These are phyloP conservation scores for Brachionus calyciflorus DNA, from an alignment of 1,140 invertebrate species.

Conservation along the genomic window DNA sequence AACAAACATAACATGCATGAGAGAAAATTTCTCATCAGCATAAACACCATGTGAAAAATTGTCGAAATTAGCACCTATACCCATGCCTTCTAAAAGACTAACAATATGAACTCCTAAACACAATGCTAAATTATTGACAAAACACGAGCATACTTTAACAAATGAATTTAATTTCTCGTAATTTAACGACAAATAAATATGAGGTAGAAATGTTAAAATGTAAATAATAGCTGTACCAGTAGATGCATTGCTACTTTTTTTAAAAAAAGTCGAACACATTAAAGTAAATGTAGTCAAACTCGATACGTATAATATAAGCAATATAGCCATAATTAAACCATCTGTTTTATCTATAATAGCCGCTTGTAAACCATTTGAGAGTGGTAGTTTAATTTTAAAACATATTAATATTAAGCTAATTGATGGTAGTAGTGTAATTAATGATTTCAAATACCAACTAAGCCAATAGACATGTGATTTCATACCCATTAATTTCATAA, in stretches of 20 bases:
- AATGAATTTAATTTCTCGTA: too few species aligned
- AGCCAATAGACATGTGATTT: conserved; percentile 76
- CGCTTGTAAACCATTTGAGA: background rate
- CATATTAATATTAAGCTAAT: conserved; percentile 63
- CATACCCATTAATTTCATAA: conserved; percentile 81
- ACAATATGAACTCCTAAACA: conserved; percentile 56
- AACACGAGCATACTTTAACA: conserved; percentile 51
- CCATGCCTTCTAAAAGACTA: conserved; percentile 59
- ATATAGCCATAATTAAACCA: conserved; percentile 59
- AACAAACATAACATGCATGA: conserved; percentile 62
- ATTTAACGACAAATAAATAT: conserved; percentile 65
- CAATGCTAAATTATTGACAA: conserved; percentile 56
- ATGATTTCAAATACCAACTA: conserved; percentile 68
- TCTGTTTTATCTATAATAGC: conserved; percentile 64
- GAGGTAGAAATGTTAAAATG: conserved; percentile 56
- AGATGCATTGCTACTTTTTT: conserved; percentile 50
- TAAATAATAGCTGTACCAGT: conserved; percentile 55
- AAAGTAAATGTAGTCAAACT: conserved; percentile 43
- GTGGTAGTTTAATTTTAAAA: conserved; percentile 50
- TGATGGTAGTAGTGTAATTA: conserved; percentile 69
- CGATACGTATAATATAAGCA: background rate
- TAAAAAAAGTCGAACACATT: conserved; percentile 49
- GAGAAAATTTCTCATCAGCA: conserved; percentile 56
- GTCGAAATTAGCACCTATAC: conserved; percentile 50
- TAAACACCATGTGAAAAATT: conserved; percentile 1